Evolutionary conservation across 1,140 invertebrate genomes (phyloP), one percentile per base, ranked within the genome.

Genomic region (Drosophila tsacasi): DNA sequence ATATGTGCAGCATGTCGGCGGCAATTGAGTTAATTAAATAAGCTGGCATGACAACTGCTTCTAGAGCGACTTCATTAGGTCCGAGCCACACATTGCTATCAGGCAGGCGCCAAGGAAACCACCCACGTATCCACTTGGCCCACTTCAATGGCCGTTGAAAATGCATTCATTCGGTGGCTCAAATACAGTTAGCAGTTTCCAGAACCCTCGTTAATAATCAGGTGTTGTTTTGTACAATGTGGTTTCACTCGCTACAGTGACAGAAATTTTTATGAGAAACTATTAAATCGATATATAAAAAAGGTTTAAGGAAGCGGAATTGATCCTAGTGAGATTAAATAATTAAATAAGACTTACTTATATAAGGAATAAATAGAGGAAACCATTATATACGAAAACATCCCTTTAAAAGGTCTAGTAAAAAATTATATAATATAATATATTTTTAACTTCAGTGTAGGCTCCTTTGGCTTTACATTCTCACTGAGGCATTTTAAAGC

Each of bases 11-110:
- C 54, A 50, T 58, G 55, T 72, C 40, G 46, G 44, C 71, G 64
- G 37, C 65, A 64, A 82, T 85, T 82, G 72, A 90, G 66, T 90
- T 89, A 89, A 90, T 89, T 89, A 85, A 85, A 83, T 79, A 74
- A 72, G 73, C 78, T 81, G 81, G 69, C 78, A 81, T 89, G 84
- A 79, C 84, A 89, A 89, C 81, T 64, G 66, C 54, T 50, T 52
- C 68, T 73, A 52, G 32, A 50, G 54, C 37, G 54, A 49, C 30
- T 60, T 61, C 54, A 73, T 55, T 76, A 81, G 87, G 62, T 58
- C 54, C 65, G 49, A 54, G 63, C 37, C 37, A 58, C 50, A 19
- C 42, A 27, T 30, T 17, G 19, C 19, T 35, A 30, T 39, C 54
- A 39, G 32, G 9, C 8, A 15, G 52, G 52, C 54, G 21, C 42